Evolutionary conservation across 2,888 invertebrate species (phyloP).

Genomic region (Neocrepidodera transversa): DNA sequence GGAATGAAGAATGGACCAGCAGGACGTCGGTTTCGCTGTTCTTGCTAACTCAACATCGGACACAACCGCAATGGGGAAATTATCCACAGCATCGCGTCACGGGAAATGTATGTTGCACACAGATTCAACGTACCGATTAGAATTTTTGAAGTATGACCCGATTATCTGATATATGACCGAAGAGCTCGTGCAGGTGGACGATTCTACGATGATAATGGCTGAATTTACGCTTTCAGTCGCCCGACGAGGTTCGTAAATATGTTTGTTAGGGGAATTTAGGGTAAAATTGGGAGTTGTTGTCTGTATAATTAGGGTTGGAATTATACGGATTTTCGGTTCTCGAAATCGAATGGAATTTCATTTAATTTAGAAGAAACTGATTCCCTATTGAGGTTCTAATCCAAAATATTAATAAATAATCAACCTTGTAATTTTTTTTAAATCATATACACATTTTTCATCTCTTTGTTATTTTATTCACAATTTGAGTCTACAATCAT

Average conservation of each 20-base stretch:
- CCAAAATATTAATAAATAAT: too few relatives aligned
- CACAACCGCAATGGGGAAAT: constrained; percentile 12
- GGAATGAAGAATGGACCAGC: neutral
- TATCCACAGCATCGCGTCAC: constrained; percentile 22
- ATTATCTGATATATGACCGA: constrained; percentile 36
- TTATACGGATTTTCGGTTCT: neutral
- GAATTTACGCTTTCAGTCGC: constrained; percentile 28
- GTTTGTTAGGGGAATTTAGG: neutral
- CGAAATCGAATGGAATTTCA: too few relatives aligned
- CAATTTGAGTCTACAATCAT: too few relatives aligned
- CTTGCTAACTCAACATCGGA: constrained; percentile 7
- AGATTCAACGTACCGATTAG: constrained; percentile 33
- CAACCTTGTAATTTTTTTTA: too few relatives aligned
- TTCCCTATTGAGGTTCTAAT: too few relatives aligned
- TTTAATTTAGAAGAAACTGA: too few relatives aligned
- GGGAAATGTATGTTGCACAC: constrained; percentile 31
- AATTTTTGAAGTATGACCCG: constrained; percentile 38
- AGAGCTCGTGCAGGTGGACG: constrained; percentile 32
- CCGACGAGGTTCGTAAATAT: constrained; percentile 19
- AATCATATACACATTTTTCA: too few relatives aligned
- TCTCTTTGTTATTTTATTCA: too few relatives aligned
- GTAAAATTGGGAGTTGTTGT: constrained; percentile 11
- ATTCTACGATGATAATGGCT: constrained; percentile 27
- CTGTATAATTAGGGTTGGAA: constrained; percentile 19
- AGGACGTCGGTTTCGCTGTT: neutral